Percentiles rank a stretch among this genome's conserved stretches.
These are phyloP conservation scores for Patiria miniata DNA, from an alignment of 35 echinoderm and acorn worm genomes.

Conservation along the genomic window DNA sequence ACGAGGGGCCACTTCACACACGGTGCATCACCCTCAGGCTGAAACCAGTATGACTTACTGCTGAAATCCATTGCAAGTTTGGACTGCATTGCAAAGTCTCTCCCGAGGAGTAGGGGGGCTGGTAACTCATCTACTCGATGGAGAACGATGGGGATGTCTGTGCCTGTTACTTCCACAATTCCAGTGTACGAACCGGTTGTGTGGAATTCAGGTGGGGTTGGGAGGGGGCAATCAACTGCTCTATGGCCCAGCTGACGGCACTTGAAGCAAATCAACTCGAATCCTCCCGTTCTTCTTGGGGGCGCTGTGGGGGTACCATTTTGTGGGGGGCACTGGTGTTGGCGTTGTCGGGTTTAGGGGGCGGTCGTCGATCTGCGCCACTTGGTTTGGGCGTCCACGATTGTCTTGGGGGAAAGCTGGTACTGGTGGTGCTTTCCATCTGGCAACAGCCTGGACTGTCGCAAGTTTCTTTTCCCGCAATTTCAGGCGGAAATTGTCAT, in stretches of 20 bases:
- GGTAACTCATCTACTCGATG: constrained; percentile 16
- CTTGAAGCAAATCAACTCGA: background rate
- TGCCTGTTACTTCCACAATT: constrained; percentile 13
- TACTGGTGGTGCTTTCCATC: background rate
- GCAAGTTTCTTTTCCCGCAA: background rate
- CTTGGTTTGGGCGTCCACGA: too few species aligned
- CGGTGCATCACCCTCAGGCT: constrained; percentile 21
- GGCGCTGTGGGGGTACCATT: background rate
- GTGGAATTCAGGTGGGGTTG: background rate
- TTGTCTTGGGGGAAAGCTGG: too few species aligned
- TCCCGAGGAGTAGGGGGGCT: constrained; percentile 42
- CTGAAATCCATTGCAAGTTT: constrained; percentile 49
- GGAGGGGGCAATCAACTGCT: constrained; percentile 13
- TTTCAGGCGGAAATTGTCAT: constrained; percentile 36
- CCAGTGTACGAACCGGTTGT: background rate
- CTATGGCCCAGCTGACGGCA: constrained; percentile 28
- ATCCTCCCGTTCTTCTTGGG: background rate
- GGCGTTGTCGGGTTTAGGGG: too few species aligned
- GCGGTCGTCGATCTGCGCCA: too few species aligned
- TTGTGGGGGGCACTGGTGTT: too few species aligned
- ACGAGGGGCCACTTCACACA: constrained; percentile 47
- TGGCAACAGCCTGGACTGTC: constrained; percentile 6
- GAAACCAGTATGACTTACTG: constrained; percentile 20
- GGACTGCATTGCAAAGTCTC: constrained; percentile 20
- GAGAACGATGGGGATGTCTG: background rate